A percentile compares a stretch with the other conserved stretches of the same genome.
Evolutionary conservation across 2,888 invertebrate species (phyloP).

Genomic region (Dolomedes plantarius): DNA sequence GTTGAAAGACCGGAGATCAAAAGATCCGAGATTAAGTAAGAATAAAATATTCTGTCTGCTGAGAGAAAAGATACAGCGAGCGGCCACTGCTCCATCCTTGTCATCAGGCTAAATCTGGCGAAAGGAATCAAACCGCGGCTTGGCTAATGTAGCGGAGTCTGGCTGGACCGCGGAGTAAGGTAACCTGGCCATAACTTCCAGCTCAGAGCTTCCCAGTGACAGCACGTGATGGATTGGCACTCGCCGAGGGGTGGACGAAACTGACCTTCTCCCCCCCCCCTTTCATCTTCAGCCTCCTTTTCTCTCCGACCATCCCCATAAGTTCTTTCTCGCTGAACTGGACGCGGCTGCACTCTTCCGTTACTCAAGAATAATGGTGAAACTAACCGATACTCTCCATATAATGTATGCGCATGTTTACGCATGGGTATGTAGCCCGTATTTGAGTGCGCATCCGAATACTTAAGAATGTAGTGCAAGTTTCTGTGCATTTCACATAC

Average conservation of each 20-base stretch:
- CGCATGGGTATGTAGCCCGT: too few relatives aligned
- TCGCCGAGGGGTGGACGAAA: not conserved
- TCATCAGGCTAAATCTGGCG: conserved; percentile 14
- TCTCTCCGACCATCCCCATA: not conserved
- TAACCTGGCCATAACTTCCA: conserved; percentile 71
- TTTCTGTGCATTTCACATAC: too few relatives aligned
- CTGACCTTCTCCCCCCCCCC: not conserved
- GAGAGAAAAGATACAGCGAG: not conserved
- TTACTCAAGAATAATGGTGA: not conserved
- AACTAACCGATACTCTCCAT: not conserved
- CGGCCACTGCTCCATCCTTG: conserved; percentile 10
- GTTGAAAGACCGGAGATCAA: not conserved
- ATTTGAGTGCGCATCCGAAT: too few relatives aligned
- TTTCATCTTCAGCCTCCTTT: not conserved
- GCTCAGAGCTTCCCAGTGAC: conserved; percentile 48
- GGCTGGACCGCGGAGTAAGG: conserved; percentile 37
- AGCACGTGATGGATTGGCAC: conserved; percentile 59
- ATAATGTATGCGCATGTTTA: not conserved
- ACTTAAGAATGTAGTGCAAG: too few relatives aligned
- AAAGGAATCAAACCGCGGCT: conserved; percentile 15
- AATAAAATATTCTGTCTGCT: conserved; percentile 12
- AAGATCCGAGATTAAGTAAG: conserved; percentile 14
- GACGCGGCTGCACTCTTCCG: not conserved
- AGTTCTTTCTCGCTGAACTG: conserved; percentile 1
- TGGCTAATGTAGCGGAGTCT: conserved; percentile 64